Base-by-base conservation (phyloP, 2,797 vertebrate genomes). In the Cossypha caffra region DNA sequence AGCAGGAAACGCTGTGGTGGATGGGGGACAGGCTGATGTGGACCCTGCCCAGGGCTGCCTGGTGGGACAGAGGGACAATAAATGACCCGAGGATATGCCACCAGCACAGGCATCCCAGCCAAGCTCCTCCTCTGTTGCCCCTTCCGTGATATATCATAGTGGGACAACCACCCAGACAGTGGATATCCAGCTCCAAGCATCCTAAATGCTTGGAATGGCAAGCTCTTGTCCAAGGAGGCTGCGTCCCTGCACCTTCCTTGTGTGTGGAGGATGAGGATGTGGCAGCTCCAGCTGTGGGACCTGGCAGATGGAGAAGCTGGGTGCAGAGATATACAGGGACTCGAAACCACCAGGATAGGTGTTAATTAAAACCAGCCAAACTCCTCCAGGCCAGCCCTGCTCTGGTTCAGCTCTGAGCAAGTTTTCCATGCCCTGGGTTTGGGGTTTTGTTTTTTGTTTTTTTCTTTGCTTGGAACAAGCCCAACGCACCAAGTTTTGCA, bases 201-300 rank as follows among this genome's bases (percentile, higher is more conserved):
- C 54, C 76, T 35, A 26, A 78, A 38, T 24, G n/a, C 31, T 10
- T 28, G 79, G 52, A 25, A 7, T 43, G 45, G 16, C 54, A 38
- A 13, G 1, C 7, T 79, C 18, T 1, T 59, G 33, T 38, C 20
- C 66, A 33, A 94, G 35, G 28, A 72, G 24, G 31, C 47, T 59
- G 52, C 29, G 23, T 18, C 47, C 68, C 63, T 88, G 61, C 48
- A 29, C 55, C 29, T 40, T 51, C 51, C 58, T 40, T 0, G 0
- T 7, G 29, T 20, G 33, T 1, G 12, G 33, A 35, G 37, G 47
- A 29, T 0, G 2, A 78, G 33, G 57, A 51, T 2, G 2, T 3
- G 72, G 80, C 81, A 76, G 55, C 9, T 92, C 68, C 1, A 11
- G 42, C 47, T 16, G 1, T 14, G 17, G 42, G 25, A 62, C 19